Evolutionary conservation across 2,113 vertebrate genomes (phyloP).

Genomic region (Coturnix japonica): DNA sequence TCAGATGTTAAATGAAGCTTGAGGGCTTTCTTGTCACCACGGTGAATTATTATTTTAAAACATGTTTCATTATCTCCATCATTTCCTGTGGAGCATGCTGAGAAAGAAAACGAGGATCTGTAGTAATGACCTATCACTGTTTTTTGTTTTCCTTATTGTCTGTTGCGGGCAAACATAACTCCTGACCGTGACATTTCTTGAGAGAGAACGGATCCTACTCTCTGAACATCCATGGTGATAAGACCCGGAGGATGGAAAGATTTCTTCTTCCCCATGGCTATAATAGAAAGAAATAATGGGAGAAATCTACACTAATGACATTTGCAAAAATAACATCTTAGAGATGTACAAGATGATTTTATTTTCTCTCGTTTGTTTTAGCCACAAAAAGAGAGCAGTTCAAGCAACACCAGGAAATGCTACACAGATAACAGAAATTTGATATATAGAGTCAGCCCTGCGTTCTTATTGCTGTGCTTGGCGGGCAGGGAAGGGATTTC

Average conservation of each 20-base stretch:
- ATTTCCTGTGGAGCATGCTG: neutral
- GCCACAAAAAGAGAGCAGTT: neutral
- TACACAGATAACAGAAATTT: neutral
- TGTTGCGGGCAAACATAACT: neutral
- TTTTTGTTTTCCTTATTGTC: conserved; percentile 2
- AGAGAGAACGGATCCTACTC: neutral
- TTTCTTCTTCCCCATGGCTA: neutral
- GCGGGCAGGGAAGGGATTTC: neutral
- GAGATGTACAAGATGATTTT: neutral
- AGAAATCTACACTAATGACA: conserved; percentile 31
- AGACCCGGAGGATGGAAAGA: neutral
- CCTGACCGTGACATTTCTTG: neutral
- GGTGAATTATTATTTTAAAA: conserved; percentile 35
- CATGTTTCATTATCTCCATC: conserved; percentile 1
- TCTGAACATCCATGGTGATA: neutral
- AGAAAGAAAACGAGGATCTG: neutral
- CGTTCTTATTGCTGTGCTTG: neutral
- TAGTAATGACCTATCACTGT: neutral
- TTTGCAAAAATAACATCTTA: conserved; percentile 6
- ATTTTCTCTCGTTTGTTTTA: neutral
- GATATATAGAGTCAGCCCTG: neutral
- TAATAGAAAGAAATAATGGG: neutral
- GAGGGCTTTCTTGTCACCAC: conserved; percentile 23
- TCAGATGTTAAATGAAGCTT: conserved; percentile 42
- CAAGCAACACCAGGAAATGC: neutral